Conservation (phyloP, 2,888 invertebrate genomes). For the Phalera bucephala region DNA sequence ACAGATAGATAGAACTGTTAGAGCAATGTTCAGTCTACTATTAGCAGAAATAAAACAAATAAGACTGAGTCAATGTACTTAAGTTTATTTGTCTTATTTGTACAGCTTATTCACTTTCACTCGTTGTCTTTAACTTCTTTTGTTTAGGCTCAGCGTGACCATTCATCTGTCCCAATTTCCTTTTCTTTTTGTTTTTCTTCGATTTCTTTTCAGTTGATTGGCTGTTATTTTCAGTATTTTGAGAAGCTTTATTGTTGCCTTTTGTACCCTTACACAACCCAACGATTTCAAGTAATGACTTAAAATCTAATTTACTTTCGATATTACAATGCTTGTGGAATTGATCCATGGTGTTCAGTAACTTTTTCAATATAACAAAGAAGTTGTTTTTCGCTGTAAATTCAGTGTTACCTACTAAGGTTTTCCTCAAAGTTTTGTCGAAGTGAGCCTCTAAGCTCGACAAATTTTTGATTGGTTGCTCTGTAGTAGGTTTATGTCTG, state of each 20-base stretch:
- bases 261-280: slow-evolving; percentile 51
- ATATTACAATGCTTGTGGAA: slow-evolving; percentile 67
- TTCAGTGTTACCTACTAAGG: slow-evolving; percentile 59
- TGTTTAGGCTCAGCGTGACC: slow-evolving; percentile 46
- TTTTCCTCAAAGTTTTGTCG: slow-evolving; percentile 56
- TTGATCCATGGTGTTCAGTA: slow-evolving; percentile 77
- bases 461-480: slow-evolving; percentile 54
- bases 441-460: slow-evolving; percentile 73
- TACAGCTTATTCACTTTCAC: slow-evolving; percentile 43
- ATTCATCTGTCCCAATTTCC: slow-evolving; percentile 53
- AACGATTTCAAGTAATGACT: slow-evolving; percentile 46
- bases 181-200: slow-evolving; percentile 62
- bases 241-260: slow-evolving; percentile 38
- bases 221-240: slow-evolving; percentile 27
- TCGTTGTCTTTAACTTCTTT: slow-evolving; percentile 50
- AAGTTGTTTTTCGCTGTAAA: slow-evolving; percentile 83
- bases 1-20: no score
- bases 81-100: no score
- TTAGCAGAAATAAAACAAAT: no score
- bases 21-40: no score
- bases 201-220: slow-evolving; percentile 36
- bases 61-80: no score
- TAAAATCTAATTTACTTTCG: slow-evolving; percentile 55
- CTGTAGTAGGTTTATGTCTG: slow-evolving; percentile 58
- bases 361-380: slow-evolving; percentile 74